Evolutionary conservation across 2,888 invertebrate species (phyloP).

Genomic region (Philhelius pedissequus): DNA sequence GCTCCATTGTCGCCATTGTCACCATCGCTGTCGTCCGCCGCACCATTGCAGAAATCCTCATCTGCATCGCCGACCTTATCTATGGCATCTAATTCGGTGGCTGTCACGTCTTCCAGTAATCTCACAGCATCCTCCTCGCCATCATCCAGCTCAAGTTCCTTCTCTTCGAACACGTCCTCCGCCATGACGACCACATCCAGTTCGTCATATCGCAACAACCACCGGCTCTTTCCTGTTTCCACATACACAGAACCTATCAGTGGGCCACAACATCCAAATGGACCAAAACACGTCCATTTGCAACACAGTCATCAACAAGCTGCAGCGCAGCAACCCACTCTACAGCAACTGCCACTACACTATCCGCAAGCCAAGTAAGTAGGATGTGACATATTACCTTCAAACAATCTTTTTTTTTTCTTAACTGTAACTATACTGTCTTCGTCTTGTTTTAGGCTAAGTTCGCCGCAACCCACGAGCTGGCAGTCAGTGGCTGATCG

Average conservation of each 20-base stretch:
- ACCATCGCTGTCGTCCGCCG: constrained; percentile 31
- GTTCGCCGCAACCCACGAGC: constrained; percentile 73
- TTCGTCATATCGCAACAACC: constrained; percentile 78
- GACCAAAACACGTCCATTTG: constrained; percentile 48
- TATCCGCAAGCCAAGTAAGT: constrained; percentile 66
- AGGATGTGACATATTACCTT: constrained; percentile 22
- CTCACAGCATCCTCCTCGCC: constrained; percentile 50
- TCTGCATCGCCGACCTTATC: constrained; percentile 53
- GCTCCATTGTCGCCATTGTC: constrained; percentile 58
- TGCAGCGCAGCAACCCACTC: constrained; percentile 45
- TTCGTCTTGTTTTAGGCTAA: constrained; percentile 49
- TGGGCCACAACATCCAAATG: constrained; percentile 29
- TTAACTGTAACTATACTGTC: constrained; percentile 3
- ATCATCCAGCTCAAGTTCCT: constrained; percentile 56
- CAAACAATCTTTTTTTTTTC: constrained; percentile 3
- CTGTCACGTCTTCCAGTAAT: constrained; percentile 48
- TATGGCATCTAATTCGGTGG: constrained; percentile 51
- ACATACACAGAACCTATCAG: constrained; percentile 82
- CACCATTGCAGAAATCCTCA: constrained; percentile 46
- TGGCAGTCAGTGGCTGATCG: constrained; percentile 84
- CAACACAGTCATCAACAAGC: constrained; percentile 72
- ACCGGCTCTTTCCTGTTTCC: constrained; percentile 84
- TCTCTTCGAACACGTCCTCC: constrained; percentile 56
- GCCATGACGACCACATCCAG: constrained; percentile 67
- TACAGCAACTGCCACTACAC: constrained; percentile 60